These are phyloP conservation scores for Eurois occulta DNA, from an alignment of 2,888 invertebrate genomes.

Conservation along the genomic window DNA sequence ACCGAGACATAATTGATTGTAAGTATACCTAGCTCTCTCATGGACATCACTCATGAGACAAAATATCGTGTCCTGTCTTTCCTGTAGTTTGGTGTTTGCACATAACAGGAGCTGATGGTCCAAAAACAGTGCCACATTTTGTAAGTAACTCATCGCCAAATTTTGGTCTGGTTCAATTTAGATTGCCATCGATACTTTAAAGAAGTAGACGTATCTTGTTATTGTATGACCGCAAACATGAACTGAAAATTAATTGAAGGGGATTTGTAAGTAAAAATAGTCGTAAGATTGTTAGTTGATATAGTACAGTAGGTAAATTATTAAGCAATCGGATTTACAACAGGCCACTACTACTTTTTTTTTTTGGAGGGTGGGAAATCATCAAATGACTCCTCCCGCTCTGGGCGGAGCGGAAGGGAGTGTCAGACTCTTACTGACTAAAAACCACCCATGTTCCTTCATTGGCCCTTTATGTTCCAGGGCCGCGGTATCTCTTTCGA, in stretches of 20 bases:
- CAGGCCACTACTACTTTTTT: no score
- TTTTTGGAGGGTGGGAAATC: no score
- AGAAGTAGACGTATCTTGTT: neutral
- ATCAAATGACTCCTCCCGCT: no score
- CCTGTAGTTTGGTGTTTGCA: neutral
- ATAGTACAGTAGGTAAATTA: no score
- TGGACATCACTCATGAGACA: neutral
- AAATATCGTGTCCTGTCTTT: neutral
- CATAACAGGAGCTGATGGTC: neutral
- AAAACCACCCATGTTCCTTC: no score
- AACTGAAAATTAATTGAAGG: neutral
- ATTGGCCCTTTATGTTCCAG: no score
- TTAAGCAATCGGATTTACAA: no score
- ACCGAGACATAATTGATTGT: slow-evolving; percentile 4
- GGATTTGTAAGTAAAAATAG: no score
- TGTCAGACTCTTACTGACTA: no score
- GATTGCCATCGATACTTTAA: neutral
- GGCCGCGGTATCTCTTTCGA: no score
- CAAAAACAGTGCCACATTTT: neutral
- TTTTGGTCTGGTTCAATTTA: neutral
- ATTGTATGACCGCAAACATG: neutral
- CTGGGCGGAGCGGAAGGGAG: no score
- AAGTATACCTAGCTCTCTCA: neutral
- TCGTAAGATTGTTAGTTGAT: no score
- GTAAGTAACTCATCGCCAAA: neutral